phyloP scores from a whole-genome alignment of 2,797 vertebrate species.

The Orientallactaga sibirica region DNA sequence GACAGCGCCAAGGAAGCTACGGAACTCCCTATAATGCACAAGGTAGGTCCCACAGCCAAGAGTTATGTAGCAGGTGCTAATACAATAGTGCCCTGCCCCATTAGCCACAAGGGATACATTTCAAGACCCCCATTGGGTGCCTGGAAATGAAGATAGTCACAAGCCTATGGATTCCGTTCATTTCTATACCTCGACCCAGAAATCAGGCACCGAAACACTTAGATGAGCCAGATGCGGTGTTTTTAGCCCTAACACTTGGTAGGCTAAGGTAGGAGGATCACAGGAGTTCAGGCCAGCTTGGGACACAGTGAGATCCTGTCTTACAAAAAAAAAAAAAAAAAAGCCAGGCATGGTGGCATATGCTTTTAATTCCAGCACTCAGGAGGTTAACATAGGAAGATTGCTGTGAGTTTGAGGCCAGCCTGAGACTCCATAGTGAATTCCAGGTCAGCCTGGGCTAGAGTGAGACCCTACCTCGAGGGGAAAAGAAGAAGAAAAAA shows the following conservation, averaged over 20 bases:
- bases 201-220: no score
- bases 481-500: no score
- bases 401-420: not conserved
- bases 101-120: not conserved
- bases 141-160: not conserved
- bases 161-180: no score
- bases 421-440: not conserved
- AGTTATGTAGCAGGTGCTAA: fast-evolving
- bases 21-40: no score
- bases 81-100: not conserved
- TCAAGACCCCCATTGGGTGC: not conserved
- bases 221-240: no score
- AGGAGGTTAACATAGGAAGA: not conserved
- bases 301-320: no score
- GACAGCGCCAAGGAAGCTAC: not conserved
- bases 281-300: no score
- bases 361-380: not conserved
- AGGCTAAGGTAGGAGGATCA: no score
- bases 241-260: no score
- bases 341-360: not conserved
- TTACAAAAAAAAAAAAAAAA: no score
- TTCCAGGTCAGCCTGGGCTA: not conserved
- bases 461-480: not conserved
- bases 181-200: no score
- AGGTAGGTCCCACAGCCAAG: not conserved